These are phyloP conservation scores for Epirrhoe alternata DNA, from an alignment of 2,888 invertebrate genomes.

Conservation along the genomic window DNA sequence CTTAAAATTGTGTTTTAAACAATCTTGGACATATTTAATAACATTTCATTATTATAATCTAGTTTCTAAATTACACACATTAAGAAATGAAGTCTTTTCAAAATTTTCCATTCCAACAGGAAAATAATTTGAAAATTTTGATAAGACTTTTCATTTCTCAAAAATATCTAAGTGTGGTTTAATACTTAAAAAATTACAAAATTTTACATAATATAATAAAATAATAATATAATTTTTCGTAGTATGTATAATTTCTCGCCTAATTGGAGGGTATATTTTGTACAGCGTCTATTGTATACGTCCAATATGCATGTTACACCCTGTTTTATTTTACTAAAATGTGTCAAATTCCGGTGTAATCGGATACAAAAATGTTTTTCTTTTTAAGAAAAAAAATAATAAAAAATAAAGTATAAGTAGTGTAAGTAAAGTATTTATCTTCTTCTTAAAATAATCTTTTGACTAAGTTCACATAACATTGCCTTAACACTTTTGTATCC, in stretches of 20 bases:
- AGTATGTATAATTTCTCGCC: constrained; percentile 53
- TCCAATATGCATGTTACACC: constrained; percentile 74
- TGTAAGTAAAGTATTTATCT: not conserved
- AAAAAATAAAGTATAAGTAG: too few species aligned
- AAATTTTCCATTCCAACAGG: too few species aligned
- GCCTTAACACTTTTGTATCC: constrained; percentile 51
- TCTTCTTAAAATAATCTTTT: not conserved
- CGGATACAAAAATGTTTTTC: not conserved
- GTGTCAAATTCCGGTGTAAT: constrained; percentile 36
- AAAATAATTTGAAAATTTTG: too few species aligned
- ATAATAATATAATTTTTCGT: constrained; percentile 1
- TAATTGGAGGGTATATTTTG: constrained; percentile 54
- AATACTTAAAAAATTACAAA: too few species aligned
- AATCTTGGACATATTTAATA: not conserved
- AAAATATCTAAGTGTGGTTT: too few species aligned
- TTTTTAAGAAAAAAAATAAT: not conserved
- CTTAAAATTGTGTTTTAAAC: too few species aligned
- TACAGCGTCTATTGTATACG: constrained; percentile 65
- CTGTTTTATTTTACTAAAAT: constrained; percentile 58
- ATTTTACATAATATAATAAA: not conserved
- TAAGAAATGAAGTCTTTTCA: too few species aligned
- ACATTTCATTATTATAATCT: not conserved
- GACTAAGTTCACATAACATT: not conserved
- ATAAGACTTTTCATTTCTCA: too few species aligned
- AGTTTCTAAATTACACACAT: too few species aligned